Evolutionary conservation across 2,797 vertebrate genomes (phyloP).

Genomic region (Prunella strophiata): DNA sequence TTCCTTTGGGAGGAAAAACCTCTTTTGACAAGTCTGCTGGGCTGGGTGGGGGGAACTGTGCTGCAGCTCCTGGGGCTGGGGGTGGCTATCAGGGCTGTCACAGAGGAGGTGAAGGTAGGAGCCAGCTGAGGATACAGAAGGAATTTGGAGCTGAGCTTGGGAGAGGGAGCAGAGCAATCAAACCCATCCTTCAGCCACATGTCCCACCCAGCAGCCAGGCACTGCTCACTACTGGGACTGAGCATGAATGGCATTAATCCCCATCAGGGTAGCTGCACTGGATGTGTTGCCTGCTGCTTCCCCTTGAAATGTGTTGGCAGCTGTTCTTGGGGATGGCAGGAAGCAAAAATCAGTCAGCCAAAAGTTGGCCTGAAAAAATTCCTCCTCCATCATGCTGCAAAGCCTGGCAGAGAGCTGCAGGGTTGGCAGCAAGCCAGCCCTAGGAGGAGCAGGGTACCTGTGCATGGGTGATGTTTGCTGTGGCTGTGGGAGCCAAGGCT

Average conservation of each 20-base stretch:
- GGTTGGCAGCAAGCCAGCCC: neutral
- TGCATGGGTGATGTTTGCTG: neutral
- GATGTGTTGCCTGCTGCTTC: neutral
- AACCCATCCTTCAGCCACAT: neutral
- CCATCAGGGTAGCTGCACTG: neutral
- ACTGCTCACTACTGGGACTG: neutral
- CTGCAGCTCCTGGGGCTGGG: neutral
- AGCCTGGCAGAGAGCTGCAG: neutral
- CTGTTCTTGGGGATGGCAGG: neutral
- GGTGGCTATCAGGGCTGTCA: neutral
- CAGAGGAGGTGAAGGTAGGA: neutral
- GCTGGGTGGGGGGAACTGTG: neutral
- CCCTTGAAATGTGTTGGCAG: neutral
- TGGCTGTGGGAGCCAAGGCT: neutral
- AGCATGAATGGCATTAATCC: neutral
- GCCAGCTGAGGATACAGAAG: fast-evolving
- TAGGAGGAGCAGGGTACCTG: neutral
- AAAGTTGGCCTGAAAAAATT: neutral
- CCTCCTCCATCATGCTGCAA: neutral
- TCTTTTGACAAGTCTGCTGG: neutral
- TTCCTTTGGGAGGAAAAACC: neutral
- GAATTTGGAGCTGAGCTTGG: neutral
- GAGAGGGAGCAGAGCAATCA: neutral
- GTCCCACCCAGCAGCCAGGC: neutral
- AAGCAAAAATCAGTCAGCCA: neutral